Evolutionary conservation across 2,797 vertebrate species (phyloP).

Genomic region (Propithecus deckenii): DNA sequence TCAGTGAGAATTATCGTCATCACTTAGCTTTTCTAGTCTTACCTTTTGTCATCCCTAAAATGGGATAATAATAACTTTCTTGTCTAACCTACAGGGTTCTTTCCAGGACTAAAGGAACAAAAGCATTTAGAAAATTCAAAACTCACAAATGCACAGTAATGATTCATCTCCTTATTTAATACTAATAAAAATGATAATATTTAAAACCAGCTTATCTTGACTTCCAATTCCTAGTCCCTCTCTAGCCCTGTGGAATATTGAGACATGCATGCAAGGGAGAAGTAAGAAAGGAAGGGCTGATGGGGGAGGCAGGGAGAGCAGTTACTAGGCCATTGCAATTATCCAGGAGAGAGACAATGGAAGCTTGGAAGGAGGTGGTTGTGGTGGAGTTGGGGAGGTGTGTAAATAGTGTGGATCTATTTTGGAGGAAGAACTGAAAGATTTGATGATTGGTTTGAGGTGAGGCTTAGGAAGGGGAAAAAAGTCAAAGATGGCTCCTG

Average conservation of each 20-base stretch:
- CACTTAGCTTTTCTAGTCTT: conserved; percentile 56
- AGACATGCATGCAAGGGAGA: not conserved
- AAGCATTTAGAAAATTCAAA: conserved; percentile 60
- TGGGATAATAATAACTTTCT: conserved; percentile 47
- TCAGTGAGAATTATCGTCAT: conserved; percentile 47
- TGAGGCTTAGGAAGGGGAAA: not conserved
- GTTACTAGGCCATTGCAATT: not conserved
- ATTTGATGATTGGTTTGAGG: not conserved
- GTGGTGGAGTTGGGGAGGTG: not conserved
- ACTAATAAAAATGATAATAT: conserved; percentile 49
- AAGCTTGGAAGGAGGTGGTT: not conserved
- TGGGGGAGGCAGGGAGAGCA: not conserved
- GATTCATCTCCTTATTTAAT: conserved; percentile 52
- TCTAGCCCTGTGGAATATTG: not conserved
- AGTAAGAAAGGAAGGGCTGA: not conserved
- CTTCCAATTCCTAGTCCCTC: conserved; percentile 8
- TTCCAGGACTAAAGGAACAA: conserved; percentile 53
- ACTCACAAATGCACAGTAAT: conserved; percentile 38
- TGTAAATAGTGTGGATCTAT: not conserved
- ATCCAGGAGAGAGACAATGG: not conserved
- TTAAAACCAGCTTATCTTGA: conserved; percentile 50
- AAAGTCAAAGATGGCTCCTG: not conserved
- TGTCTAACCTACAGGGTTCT: conserved; percentile 46
- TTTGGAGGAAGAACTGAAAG: not conserved
- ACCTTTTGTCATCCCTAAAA: conserved; percentile 57